A percentile compares a stretch with the other conserved stretches of the same genome.
These are phyloP conservation scores for Drosophila mauritiana DNA, from an alignment of 1,140 invertebrate genomes.

Conservation along the genomic window DNA sequence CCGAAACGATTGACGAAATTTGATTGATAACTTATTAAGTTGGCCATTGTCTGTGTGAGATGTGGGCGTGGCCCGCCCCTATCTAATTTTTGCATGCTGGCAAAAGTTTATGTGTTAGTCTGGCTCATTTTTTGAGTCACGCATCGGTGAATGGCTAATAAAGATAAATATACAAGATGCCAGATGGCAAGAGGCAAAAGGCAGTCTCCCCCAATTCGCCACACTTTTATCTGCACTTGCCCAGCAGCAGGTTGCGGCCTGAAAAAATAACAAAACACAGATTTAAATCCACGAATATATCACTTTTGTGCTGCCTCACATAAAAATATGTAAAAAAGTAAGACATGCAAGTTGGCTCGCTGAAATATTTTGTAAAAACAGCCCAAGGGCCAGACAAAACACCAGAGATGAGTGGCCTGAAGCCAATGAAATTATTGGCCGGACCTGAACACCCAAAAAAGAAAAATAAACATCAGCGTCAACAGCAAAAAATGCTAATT, in stretches of 20 bases:
- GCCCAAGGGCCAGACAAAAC: constrained; percentile 41
- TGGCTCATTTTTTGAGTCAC: constrained; percentile 52
- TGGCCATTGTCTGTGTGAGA: constrained; percentile 41
- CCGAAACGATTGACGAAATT: constrained; percentile 74
- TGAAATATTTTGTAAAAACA: constrained; percentile 32
- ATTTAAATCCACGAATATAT: constrained; percentile 49
- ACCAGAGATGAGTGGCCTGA: constrained; percentile 18
- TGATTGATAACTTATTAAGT: constrained; percentile 82
- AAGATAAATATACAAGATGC: constrained; percentile 69
- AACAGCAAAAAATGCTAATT: constrained; percentile 71
- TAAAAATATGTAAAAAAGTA: constrained; percentile 25
- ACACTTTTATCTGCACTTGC: constrained; percentile 33
- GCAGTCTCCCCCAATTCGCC: constrained; percentile 7
- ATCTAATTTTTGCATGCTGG: constrained; percentile 64
- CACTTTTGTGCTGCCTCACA: constrained; percentile 33
- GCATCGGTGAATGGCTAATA: constrained; percentile 79
- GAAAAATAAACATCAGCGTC: constrained; percentile 36
- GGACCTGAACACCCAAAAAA: constrained; percentile 18
- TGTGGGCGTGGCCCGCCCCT: constrained; percentile 18
- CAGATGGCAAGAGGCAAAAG: constrained; percentile 17
- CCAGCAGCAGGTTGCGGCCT: constrained; percentile 23
- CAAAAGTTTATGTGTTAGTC: constrained; percentile 55
- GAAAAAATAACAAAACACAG: constrained; percentile 14
- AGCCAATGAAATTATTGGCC: constrained; percentile 63
- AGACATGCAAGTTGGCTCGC: constrained; percentile 28